These are phyloP conservation scores for Illadopsis cleaveri DNA, from an alignment of 2,113 vertebrate species.

Conservation along the genomic window DNA sequence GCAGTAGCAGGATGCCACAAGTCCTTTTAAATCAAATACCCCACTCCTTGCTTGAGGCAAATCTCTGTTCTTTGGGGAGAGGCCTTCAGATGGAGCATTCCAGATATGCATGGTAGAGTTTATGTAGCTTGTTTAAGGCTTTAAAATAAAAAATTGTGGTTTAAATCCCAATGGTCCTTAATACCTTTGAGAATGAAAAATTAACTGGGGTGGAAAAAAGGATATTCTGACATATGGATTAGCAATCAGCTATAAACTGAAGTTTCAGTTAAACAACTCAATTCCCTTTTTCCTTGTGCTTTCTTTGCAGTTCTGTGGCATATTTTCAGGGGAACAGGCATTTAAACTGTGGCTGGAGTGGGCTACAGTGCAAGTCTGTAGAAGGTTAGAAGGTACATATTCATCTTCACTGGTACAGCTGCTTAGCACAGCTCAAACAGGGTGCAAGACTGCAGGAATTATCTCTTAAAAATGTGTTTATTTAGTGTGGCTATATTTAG, in stretches of 20 bases:
- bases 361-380: neutral
- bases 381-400: neutral
- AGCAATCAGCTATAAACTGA: neutral
- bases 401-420: neutral
- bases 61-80: neutral
- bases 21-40: neutral
- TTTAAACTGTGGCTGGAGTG: neutral
- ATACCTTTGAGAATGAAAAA: neutral
- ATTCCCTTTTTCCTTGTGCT: neutral
- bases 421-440: neutral
- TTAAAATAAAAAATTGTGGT: neutral
- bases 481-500: neutral
- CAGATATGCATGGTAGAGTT: neutral
- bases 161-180: neutral
- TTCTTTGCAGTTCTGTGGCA: neutral
- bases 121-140: neutral
- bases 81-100: neutral
- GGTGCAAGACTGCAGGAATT: neutral
- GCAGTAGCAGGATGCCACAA: neutral
- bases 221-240: neutral
- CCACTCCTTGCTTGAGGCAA: neutral
- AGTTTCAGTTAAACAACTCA: neutral
- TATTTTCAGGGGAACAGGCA: neutral
- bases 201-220: neutral
- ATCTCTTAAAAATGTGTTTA: neutral